Percentiles rank a stretch among this genome's conserved stretches.
These are phyloP conservation scores for Phengaris alcon DNA, from an alignment of 2,888 invertebrate species.

Conservation along the genomic window DNA sequence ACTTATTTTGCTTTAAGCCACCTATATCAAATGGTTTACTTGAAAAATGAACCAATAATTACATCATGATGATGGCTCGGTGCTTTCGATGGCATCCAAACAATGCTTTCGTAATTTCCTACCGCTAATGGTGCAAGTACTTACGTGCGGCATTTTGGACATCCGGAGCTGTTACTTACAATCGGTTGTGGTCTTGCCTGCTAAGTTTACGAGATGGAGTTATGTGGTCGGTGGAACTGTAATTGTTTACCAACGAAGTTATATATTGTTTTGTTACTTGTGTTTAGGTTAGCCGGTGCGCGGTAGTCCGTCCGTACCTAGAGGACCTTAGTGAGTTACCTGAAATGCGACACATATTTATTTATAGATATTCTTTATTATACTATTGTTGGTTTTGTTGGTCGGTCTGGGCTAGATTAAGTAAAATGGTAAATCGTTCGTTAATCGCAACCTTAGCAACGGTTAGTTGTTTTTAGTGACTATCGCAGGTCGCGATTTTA, in stretches of 20 bases:
- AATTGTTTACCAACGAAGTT: conserved; percentile 79
- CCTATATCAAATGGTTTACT: too few species aligned
- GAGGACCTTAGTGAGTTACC: conserved; percentile 74
- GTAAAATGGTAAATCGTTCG: conserved; percentile 10
- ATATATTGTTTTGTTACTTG: conserved; percentile 66
- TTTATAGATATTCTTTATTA: conserved; percentile 68
- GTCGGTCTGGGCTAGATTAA: conserved; percentile 26
- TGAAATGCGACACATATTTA: conserved; percentile 70
- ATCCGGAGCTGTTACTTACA: conserved; percentile 80
- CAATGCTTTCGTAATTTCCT: conserved; percentile 6
- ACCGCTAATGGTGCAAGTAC: conserved; percentile 19
- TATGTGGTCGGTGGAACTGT: conserved; percentile 73
- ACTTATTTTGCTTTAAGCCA: too few species aligned
- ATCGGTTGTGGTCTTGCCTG: conserved; percentile 81
- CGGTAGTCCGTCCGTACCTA: conserved; percentile 58
- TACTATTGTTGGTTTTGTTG: conserved; percentile 68
- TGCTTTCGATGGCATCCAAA: background rate
- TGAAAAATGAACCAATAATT: too few species aligned
- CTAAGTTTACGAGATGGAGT: conserved; percentile 76
- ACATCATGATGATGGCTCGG: too few species aligned
- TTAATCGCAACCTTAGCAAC: background rate
- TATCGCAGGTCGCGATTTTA: conserved; percentile 37
- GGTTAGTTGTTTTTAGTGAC: background rate
- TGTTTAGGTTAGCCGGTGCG: conserved; percentile 55
- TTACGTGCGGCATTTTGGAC: conserved; percentile 41